phyloP scores from a whole-genome alignment of 2,888 invertebrate genomes.

The Monopis laevigella region DNA sequence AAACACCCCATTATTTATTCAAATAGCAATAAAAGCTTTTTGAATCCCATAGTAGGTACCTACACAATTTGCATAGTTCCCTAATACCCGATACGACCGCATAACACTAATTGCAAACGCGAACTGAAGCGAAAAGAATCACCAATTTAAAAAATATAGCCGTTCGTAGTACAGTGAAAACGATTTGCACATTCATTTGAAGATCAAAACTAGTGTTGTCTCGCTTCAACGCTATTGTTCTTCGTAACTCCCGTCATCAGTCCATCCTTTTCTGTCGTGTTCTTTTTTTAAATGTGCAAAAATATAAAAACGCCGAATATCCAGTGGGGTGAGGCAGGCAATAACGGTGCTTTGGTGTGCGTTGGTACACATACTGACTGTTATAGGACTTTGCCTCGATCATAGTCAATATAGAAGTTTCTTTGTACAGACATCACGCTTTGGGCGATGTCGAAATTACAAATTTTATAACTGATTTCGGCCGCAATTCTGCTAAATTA shows the following conservation, averaged over 20 bases:
- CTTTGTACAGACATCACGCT: background rate
- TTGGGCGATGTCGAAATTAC: no score
- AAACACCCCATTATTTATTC: constrained; percentile 22
- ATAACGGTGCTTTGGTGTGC: constrained; percentile 31
- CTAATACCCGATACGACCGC: constrained; percentile 51
- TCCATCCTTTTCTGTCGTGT: constrained; percentile 63
- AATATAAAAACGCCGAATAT: constrained; percentile 65
- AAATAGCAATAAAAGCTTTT: constrained; percentile 40
- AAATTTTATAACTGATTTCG: no score
- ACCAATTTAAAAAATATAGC: constrained; percentile 50
- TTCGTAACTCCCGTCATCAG: constrained; percentile 50
- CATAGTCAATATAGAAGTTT: constrained; percentile 29
- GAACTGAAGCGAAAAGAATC: constrained; percentile 63
- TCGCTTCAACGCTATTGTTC: constrained; percentile 57
- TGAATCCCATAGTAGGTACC: constrained; percentile 26
- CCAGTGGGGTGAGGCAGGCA: constrained; percentile 38
- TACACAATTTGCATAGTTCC: constrained; percentile 49
- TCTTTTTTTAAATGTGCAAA: constrained; percentile 64
- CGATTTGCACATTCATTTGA: constrained; percentile 47
- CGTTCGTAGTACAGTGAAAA: no score
- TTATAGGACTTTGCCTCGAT: constrained; percentile 57
- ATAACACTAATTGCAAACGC: constrained; percentile 66
- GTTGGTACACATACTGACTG: background rate
- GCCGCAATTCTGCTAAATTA: no score
- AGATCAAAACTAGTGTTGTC: constrained; percentile 27